Percentiles rank a stretch among this genome's conserved stretches.
Conservation (phyloP, 2,113 vertebrate species). For the Octodon degus region DNA sequence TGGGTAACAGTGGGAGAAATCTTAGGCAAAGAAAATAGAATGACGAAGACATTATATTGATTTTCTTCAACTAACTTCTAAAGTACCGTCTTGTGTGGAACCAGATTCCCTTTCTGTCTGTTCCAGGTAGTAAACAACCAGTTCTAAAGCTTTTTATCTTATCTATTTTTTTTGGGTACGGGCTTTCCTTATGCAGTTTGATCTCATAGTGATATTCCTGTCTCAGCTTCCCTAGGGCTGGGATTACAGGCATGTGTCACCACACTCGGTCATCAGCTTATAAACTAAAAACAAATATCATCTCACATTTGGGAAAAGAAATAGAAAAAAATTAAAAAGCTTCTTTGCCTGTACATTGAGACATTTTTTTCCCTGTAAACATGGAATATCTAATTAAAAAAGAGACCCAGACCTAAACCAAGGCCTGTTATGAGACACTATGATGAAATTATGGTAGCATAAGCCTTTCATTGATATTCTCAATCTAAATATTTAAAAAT, state of each 20-base stretch:
- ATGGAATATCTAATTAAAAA: not conserved
- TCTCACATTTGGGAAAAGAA: not conserved
- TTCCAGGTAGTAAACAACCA: not conserved
- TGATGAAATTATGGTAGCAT: not conserved
- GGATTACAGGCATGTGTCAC: too few relatives aligned
- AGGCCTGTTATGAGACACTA: not conserved
- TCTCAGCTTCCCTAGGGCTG: too few relatives aligned
- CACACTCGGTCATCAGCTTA: not conserved
- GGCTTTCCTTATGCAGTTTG: too few relatives aligned
- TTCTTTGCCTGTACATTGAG: not conserved
- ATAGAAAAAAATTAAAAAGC: not conserved
- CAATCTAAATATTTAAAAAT: constrained; percentile 42
- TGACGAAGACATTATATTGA: not conserved
- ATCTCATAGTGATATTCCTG: too few relatives aligned
- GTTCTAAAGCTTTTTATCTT: too few relatives aligned
- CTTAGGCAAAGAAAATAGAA: not conserved
- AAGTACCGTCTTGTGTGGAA: not conserved
- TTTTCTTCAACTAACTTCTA: constrained; percentile 39
- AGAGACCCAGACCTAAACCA: not conserved
- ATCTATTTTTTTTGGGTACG: too few relatives aligned
- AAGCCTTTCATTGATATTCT: not conserved
- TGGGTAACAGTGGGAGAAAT: not conserved
- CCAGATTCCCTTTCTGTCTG: not conserved
- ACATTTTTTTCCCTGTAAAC: constrained; percentile 9
- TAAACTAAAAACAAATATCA: constrained; percentile 6